phyloP scores from a whole-genome alignment of 2,888 invertebrate genomes.

The Amphimallon solstitiale region DNA sequence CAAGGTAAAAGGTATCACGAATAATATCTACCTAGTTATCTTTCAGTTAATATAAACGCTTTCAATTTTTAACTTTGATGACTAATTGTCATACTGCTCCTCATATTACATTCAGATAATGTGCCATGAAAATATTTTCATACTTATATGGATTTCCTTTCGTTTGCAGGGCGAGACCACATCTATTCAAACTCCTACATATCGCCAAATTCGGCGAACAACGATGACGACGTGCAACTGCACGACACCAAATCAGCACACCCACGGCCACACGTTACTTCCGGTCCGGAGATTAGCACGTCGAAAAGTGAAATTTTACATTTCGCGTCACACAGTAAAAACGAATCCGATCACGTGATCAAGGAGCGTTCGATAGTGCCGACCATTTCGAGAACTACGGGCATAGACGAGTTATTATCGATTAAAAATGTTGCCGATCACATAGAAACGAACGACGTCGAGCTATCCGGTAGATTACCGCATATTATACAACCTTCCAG shows the following conservation, averaged over 20 bases:
- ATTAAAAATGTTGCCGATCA: slow-evolving; percentile 69
- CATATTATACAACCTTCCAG: slow-evolving; percentile 68
- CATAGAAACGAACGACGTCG: slow-evolving; percentile 64
- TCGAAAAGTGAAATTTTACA: slow-evolving; percentile 42
- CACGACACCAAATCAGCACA: slow-evolving; percentile 44
- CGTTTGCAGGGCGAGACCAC: slow-evolving; percentile 59
- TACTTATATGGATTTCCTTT: slow-evolving; percentile 11
- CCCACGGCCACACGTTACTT: slow-evolving; percentile 48
- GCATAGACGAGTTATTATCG: slow-evolving; percentile 64
- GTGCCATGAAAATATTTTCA: not conserved
- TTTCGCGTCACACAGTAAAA: slow-evolving; percentile 53
- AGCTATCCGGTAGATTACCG: slow-evolving; percentile 58
- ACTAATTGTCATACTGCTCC: not conserved
- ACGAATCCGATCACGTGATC: slow-evolving; percentile 51
- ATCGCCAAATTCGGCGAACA: slow-evolving; percentile 72
- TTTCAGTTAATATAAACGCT: not conserved
- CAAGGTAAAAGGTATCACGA: no score
- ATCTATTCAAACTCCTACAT: slow-evolving; percentile 73
- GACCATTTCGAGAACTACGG: slow-evolving; percentile 66
- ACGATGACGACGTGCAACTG: slow-evolving; percentile 41
- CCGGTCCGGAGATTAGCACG: slow-evolving; percentile 50
- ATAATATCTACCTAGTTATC: no score
- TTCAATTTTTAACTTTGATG: not conserved
- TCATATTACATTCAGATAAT: not conserved
- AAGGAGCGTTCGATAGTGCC: slow-evolving; percentile 66